Percentiles rank a stretch among this genome's conserved stretches.
Evolutionary conservation across 2,113 vertebrate species (phyloP).

Genomic region (Callospermophilus lateralis): DNA sequence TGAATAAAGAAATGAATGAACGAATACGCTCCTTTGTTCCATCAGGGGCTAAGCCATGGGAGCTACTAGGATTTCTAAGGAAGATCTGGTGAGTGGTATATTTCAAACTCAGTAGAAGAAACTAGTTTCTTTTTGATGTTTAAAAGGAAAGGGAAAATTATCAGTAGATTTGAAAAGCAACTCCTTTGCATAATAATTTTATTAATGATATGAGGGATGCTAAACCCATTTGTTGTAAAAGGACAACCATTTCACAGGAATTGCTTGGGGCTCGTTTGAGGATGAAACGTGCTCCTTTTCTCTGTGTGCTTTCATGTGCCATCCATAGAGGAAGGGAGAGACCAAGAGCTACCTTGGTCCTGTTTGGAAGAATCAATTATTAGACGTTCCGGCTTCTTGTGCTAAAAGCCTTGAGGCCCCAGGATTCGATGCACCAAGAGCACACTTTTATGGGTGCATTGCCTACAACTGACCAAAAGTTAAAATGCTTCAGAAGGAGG

Average conservation of each 20-base stretch:
- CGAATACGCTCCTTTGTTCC: background rate
- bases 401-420: background rate
- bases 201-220: slow-evolving; percentile 62
- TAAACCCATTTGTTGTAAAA: slow-evolving; percentile 63
- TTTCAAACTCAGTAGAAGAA: slow-evolving; percentile 60
- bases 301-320: slow-evolving; percentile 53
- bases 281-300: slow-evolving; percentile 52
- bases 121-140: slow-evolving; percentile 68
- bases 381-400: background rate
- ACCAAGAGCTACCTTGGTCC: background rate
- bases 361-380: slow-evolving; percentile 28
- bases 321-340: slow-evolving; percentile 6
- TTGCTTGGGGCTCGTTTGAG: slow-evolving; percentile 43
- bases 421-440: background rate
- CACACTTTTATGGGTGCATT: background rate
- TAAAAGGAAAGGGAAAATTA: slow-evolving; percentile 72
- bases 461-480: background rate
- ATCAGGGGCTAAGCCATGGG: background rate
- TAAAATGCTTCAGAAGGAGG: background rate
- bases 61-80: slow-evolving; percentile 41
- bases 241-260: slow-evolving; percentile 71
- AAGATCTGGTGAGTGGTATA: slow-evolving; percentile 21
- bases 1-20: slow-evolving; percentile 57
- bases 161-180: slow-evolving; percentile 59
- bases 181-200: slow-evolving; percentile 72